Conservation (phyloP, 2,888 invertebrate species). For the Scaptomyza tumidula region DNA sequence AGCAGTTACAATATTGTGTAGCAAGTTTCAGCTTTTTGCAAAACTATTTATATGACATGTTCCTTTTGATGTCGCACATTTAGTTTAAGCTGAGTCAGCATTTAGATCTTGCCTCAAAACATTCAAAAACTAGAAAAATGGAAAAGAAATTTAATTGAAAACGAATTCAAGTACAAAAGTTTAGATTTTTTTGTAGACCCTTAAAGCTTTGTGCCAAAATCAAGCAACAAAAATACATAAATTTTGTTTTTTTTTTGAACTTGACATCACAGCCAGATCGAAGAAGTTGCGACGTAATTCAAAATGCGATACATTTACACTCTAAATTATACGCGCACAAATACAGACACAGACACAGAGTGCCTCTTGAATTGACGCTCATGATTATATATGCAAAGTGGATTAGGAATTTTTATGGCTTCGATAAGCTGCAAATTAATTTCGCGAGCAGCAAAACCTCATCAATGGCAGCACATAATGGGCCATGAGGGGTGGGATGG, state of each 20-base stretch:
- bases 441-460: conserved; percentile 46
- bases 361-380: conserved; percentile 70
- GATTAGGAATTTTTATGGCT: conserved; percentile 73
- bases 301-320: conserved; percentile 25
- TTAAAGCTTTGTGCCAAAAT: too few relatives aligned
- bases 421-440: conserved; percentile 79
- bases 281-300: conserved; percentile 19
- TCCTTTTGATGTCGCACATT: conserved; percentile 27
- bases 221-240: too few relatives aligned
- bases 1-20: conserved; percentile 45
- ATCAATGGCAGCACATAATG: conserved; percentile 17
- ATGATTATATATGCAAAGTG: conserved; percentile 78
- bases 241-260: too few relatives aligned
- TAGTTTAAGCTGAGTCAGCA: conserved; percentile 40
- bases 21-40: conserved; percentile 9
- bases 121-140: not conserved
- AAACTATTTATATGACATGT: conserved; percentile 15
- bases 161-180: too few relatives aligned
- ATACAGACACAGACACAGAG: conserved; percentile 11
- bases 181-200: too few relatives aligned
- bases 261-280: not conserved
- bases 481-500: not conserved
- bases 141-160: too few relatives aligned
- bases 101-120: conserved; percentile 6
- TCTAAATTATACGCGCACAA: conserved; percentile 3